Evolutionary conservation across 2,113 vertebrate species (phyloP).

Genomic region (Platycercus adscitus): DNA sequence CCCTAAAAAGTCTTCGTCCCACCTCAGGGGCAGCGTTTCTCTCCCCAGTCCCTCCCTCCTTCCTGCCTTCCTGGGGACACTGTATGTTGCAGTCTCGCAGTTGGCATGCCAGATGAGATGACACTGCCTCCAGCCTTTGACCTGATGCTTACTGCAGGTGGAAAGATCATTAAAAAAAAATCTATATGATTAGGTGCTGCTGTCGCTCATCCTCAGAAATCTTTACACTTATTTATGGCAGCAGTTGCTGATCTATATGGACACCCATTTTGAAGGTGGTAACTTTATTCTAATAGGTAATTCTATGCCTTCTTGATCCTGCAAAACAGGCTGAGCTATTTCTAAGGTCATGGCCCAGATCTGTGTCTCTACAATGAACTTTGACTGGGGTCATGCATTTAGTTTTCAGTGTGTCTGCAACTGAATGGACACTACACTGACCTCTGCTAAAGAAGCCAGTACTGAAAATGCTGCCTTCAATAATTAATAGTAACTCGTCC

Average conservation of each 20-base stretch:
- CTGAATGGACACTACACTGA: constrained; percentile 21
- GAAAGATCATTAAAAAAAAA: neutral
- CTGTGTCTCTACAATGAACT: constrained; percentile 40
- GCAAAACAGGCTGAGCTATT: constrained; percentile 6
- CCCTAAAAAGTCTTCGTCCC: too few relatives aligned
- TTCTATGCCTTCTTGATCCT: neutral
- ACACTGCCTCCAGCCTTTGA: constrained; percentile 13
- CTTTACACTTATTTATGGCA: neutral
- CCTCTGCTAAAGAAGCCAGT: constrained; percentile 1
- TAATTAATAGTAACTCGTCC: neutral
- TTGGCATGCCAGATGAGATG: neutral
- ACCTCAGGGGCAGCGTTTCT: neutral
- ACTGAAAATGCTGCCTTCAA: constrained; percentile 14
- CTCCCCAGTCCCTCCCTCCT: neutral
- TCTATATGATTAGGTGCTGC: neutral
- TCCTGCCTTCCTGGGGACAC: neutral
- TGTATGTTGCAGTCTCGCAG: neutral
- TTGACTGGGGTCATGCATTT: constrained; percentile 62
- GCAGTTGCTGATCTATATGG: neutral
- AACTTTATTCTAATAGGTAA: neutral
- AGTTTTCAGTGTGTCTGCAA: constrained; percentile 7
- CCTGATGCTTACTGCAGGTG: neutral
- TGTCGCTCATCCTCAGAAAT: neutral
- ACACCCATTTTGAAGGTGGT: neutral
- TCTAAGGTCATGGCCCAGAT: constrained; percentile 46